These are phyloP conservation scores for Aradophagus sp. DNA, from an alignment of 1,140 invertebrate genomes.

Conservation along the genomic window DNA sequence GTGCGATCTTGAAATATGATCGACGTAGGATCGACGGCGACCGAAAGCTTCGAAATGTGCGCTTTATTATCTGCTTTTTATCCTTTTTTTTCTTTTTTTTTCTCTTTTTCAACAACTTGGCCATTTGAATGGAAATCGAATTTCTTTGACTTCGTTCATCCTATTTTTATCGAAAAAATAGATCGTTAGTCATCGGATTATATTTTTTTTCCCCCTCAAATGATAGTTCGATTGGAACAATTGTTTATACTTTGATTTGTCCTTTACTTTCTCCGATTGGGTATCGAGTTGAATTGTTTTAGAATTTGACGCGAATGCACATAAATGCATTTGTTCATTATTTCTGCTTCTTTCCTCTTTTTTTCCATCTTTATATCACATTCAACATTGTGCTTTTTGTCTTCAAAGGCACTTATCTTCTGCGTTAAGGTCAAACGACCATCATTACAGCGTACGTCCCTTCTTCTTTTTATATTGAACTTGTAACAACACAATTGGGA, in stretches of 20 bases:
- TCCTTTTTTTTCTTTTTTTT: too few species aligned
- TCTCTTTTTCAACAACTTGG: not conserved
- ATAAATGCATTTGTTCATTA: too few species aligned
- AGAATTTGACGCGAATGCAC: too few species aligned
- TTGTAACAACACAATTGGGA: constrained; percentile 17
- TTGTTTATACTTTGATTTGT: not conserved
- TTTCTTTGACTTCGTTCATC: constrained; percentile 3
- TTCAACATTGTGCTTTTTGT: constrained; percentile 40
- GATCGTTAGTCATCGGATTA: not conserved
- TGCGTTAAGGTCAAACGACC: constrained; percentile 42
- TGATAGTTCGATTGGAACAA: not conserved
- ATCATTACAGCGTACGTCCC: constrained; percentile 20
- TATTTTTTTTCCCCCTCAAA: not conserved
- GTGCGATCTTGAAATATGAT: too few species aligned
- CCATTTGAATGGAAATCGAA: constrained; percentile 7
- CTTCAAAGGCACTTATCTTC: constrained; percentile 28
- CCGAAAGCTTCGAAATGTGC: too few species aligned
- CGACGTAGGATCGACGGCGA: too few species aligned
- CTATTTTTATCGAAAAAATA: constrained; percentile 5
- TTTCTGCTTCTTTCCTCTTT: constrained; percentile 11
- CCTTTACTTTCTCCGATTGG: not conserved
- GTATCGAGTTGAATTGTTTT: not conserved
- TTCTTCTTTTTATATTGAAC: constrained; percentile 5
- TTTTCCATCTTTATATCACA: constrained; percentile 23
- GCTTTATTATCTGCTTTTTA: too few species aligned